Conservation (phyloP, 2,113 vertebrate genomes). For the Oryzias curvinotus region DNA sequence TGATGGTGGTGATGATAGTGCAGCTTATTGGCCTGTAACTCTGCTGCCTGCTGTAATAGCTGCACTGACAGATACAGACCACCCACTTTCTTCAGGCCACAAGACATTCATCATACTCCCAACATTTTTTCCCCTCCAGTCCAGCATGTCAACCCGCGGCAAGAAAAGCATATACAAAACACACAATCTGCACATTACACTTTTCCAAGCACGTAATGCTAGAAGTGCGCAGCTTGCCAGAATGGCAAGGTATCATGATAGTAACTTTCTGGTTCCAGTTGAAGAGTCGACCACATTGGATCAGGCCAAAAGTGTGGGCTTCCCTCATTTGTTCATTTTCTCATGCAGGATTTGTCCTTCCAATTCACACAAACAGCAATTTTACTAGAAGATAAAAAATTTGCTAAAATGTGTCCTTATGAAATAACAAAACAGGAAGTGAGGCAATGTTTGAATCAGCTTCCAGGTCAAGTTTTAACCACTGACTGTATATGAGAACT, state of each 20-base stretch:
- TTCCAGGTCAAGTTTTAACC: too few species aligned
- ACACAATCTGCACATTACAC: slow-evolving; percentile 32
- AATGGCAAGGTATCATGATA: slow-evolving; percentile 53
- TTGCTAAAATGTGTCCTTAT: too few species aligned
- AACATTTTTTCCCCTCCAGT: slow-evolving; percentile 13
- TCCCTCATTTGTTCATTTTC: slow-evolving; percentile 18
- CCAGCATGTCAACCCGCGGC: slow-evolving; percentile 43
- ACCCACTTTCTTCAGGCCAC: slow-evolving; percentile 66
- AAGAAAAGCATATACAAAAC: slow-evolving; percentile 54
- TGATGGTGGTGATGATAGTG: slow-evolving; percentile 68
- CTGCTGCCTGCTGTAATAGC: slow-evolving; percentile 68
- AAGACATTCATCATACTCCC: slow-evolving; percentile 67
- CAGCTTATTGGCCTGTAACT: slow-evolving; percentile 69
- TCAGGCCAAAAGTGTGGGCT: slow-evolving; percentile 34
- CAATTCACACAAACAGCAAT: too few species aligned
- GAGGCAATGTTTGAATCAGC: too few species aligned
- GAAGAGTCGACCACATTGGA: slow-evolving; percentile 44
- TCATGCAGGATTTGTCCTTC: background rate
- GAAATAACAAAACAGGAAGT: too few species aligned
- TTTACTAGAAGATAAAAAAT: too few species aligned
- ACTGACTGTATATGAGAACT: too few species aligned
- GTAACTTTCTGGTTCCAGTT: slow-evolving; percentile 50
- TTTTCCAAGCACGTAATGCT: slow-evolving; percentile 48
- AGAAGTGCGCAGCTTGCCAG: slow-evolving; percentile 6
- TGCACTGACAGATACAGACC: slow-evolving; percentile 66